Base-by-base conservation (phyloP, 1,140 invertebrate species). In the Heliconius hewitsoni region DNA sequence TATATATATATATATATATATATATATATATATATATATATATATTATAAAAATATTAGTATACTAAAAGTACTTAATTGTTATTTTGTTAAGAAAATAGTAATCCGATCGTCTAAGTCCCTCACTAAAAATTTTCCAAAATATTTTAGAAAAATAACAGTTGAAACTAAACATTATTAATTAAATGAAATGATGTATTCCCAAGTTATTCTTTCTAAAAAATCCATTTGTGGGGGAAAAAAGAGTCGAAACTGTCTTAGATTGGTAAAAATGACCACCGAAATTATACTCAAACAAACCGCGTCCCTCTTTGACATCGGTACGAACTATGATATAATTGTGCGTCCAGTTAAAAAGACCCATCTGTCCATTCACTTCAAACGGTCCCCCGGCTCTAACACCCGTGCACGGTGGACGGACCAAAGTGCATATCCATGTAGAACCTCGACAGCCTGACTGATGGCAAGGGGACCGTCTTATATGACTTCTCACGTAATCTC, bases 351-450 rank as follows among this genome's bases (percentile, higher is more conserved):
- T 23, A n/a, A 27, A 60, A 60, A 60, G 55, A 60, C 55, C 55
- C 19, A 60, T 60, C 8, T 60, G 19, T 27, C 19, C 55, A 60
- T 60, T 8, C 19, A 23, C 6, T 60, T 0, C 19, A 60, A 60
- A 60, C 9, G 55, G 8, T 60, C 55, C 55, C 55, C 55, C 55
- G n/a, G 55, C n/a, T 27, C 55, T 23, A n/a, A 1, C 19, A 23
- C 55, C n/a, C 27, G 42, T 74, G 72, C 50, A 52, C 72, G 71
- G 72, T 74, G 39, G 73, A 60, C 78, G 42, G 27, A 70, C 72
- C 66, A 74, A 79, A 79, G 78, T 79, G 78, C 78, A 79, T 60
- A 79, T 57, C 73, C 78, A 60, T 79, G 78, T 79, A 60, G 72
- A 74, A n/a, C 60, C 57, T 70, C 78, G 78, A 79, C 78, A 79